Base-by-base conservation (phyloP, 2,888 invertebrate species). In the Caenorhabditis plicata region DNA sequence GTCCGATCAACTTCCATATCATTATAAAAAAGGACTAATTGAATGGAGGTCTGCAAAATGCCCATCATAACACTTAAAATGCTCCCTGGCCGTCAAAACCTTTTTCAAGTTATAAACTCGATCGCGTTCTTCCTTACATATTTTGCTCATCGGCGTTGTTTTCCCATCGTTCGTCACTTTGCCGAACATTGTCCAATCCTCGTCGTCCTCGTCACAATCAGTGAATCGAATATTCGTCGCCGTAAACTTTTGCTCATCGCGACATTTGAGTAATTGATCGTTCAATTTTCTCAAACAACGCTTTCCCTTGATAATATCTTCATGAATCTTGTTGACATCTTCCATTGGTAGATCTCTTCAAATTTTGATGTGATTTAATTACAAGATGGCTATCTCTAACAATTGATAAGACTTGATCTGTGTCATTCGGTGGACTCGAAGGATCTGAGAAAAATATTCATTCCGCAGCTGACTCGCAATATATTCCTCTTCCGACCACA, bases 401-500 rank as follows among this genome's bases (percentile, higher is more conserved):
- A 47, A 19, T 19, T 60, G 50, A 43, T 61, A 47, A 17, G 32
- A 46, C 15, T 48, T 48, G 22, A 62, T 17, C 15, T 52, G 51
- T 5, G 47, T 35, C 38, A 54, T 41, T 22, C 56, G 38, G 38
- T 62, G 50, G 8, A 62, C 48, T 20, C 46, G 47, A 36, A 62
- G 33, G 4, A 51, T 15, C 13, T 62, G 62, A 11, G 32, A 26
- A 45, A 62, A 45, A 15, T 36, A 50, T 20, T 32, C 43, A 45
- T 55, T 56, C 13, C 62, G 26, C 11, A 62, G 15, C 8, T 55
- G 39, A 4, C 43, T 27, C 13, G 44, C 23, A 1, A 42, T 25
- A 13, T 52, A 42, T 27, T 62, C 62, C 25, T 62, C 62, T 2
- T 44, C 40, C 4, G 43, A 29, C 62, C 62, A 62, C 20, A 56